Conservation (phyloP, 1,140 invertebrate species). For the Zophobas morio region DNA sequence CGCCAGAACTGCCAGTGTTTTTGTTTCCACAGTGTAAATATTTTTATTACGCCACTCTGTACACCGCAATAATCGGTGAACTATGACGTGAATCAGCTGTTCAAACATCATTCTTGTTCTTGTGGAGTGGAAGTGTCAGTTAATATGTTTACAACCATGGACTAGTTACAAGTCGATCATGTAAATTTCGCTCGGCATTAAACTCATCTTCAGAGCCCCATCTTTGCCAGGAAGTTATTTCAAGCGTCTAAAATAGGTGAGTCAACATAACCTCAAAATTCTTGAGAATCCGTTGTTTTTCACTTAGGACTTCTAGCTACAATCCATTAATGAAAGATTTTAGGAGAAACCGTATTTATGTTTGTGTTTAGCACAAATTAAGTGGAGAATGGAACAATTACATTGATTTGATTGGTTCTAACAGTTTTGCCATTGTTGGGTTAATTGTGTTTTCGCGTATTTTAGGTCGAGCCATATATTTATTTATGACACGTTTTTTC, state of each 20-base stretch:
- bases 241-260: slow-evolving; percentile 29
- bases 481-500: background rate
- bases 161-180: slow-evolving; percentile 8
- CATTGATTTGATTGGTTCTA: slow-evolving; percentile 13
- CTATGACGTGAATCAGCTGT: slow-evolving; percentile 13
- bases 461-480: background rate
- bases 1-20: background rate
- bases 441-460: background rate
- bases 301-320: slow-evolving; percentile 1
- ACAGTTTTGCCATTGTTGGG: slow-evolving; percentile 1
- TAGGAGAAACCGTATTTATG: background rate
- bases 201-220: slow-evolving; percentile 1
- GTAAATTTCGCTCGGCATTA: background rate
- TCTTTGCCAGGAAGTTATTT: slow-evolving; percentile 35
- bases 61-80: background rate
- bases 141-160: slow-evolving; percentile 7
- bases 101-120: slow-evolving; percentile 14
- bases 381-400: slow-evolving; percentile 6
- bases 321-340: slow-evolving; percentile 7
- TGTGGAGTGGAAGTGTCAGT: slow-evolving; percentile 1
- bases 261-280: slow-evolving; percentile 39
- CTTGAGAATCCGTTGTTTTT: slow-evolving; percentile 3
- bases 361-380: background rate
- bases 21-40: slow-evolving; percentile 1
- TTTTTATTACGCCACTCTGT: slow-evolving; percentile 6